Base-by-base conservation (phyloP, 2,797 vertebrate species). In the Chloroceryle amazona region DNA sequence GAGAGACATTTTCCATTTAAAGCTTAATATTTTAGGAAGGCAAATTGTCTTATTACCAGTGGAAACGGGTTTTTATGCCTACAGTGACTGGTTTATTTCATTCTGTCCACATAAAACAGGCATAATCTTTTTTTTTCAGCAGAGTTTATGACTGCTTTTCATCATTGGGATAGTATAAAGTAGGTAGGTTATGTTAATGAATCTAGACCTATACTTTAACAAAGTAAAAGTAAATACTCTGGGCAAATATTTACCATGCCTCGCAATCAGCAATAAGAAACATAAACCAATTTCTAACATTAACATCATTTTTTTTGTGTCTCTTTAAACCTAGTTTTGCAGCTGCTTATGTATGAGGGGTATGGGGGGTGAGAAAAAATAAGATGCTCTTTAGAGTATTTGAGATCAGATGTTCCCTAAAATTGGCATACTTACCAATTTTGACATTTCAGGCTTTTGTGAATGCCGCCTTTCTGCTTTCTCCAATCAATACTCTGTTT, bases 1-100 rank as follows among this genome's bases (percentile, higher is more conserved):
- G 65, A 73, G 1, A 21, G 26, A 31, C 15, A 28, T 95, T 81
- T 96, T 71, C 75, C 62, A 57, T 83, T 93, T 96, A 83, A 93
- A 88, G 20, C 25, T 51, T 86, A 81, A 68, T 28, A 62, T 87
- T 93, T 91, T 81, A 68, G 54, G 58, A 81, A 61, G 22, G 49
- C 28, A 90, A 90, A 88, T 68, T 81, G 16, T 66, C 58, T 65
- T 86, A 6, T 84, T 91, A 35, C 4, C 22, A 66, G 20, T 13
- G 10, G 29, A 66, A 58, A 58, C 8, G 35, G 41, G n/a, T 79
- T 91, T 95, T 91, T 88, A 51, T 68, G 41, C 60, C 61, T 74
- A 44, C 1, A 1, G 13, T 74, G 78, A 61, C 61, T 78, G 26
- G 0, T 72, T 89, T 76, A 71, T 76, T 82, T 83, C 6, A 54